A percentile compares a stretch with the other conserved stretches of the same genome.
phyloP scores from a whole-genome alignment of 2,113 vertebrate species.

The Hemibates koningsi region DNA sequence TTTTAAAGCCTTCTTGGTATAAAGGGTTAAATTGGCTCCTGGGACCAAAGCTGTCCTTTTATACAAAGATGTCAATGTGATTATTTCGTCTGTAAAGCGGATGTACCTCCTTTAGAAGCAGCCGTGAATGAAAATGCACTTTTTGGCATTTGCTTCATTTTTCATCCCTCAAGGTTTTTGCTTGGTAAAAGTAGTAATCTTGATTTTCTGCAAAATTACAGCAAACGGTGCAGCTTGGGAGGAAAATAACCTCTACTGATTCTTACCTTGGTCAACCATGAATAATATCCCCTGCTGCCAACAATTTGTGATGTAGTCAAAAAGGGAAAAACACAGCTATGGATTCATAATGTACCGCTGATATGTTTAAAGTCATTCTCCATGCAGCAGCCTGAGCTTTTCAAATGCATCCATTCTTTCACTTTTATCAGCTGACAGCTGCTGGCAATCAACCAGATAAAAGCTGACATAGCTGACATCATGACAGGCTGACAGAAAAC shows the following conservation, averaged over 20 bases:
- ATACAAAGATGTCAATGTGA: background rate
- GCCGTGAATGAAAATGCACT: background rate
- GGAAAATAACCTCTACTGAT: background rate
- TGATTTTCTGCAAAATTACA: background rate
- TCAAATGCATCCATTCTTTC: background rate
- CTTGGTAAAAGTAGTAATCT: background rate
- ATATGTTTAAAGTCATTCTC: background rate
- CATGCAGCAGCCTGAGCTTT: background rate
- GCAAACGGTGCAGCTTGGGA: background rate
- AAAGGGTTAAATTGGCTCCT: background rate
- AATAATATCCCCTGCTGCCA: background rate
- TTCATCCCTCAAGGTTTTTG: background rate
- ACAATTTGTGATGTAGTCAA: background rate
- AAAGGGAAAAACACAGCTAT: background rate
- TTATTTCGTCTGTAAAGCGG: fast-evolving
- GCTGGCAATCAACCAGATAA: conserved; percentile 12
- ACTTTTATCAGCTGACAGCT: background rate
- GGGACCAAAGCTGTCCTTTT: background rate
- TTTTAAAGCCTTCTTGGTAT: background rate
- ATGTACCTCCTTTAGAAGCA: background rate
- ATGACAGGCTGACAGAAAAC: background rate
- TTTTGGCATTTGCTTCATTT: background rate
- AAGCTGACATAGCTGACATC: conserved; percentile 20
- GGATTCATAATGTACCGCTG: background rate
- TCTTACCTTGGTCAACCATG: background rate